Conservation (phyloP, 2,888 invertebrate species). For the Epistrophella euchroma region DNA sequence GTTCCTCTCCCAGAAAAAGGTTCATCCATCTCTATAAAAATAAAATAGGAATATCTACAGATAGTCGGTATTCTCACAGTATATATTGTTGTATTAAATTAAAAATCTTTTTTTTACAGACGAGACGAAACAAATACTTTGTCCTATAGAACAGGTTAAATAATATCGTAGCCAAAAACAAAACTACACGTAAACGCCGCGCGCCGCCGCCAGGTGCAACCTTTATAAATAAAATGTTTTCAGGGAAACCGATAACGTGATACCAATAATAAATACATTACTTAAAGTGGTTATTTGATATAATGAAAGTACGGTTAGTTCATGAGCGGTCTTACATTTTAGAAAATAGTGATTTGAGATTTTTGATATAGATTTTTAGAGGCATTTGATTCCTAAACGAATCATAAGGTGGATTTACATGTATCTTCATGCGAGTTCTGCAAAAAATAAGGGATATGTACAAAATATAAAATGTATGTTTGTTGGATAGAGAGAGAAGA, state of each 20-base stretch:
- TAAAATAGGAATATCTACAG: too few relatives aligned
- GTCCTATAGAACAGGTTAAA: slow-evolving; percentile 3
- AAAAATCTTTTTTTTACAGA: neutral
- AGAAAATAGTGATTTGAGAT: neutral
- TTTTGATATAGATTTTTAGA: neutral
- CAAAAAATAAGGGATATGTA: too few relatives aligned
- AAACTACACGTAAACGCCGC: slow-evolving; percentile 12
- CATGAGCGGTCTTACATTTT: slow-evolving; percentile 16
- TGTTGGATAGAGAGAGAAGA: too few relatives aligned
- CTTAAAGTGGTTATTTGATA: slow-evolving; percentile 24
- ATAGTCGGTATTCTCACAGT: neutral
- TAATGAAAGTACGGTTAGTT: slow-evolving; percentile 24
- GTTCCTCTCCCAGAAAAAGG: too few relatives aligned
- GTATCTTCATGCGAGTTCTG: too few relatives aligned
- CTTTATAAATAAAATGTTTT: slow-evolving; percentile 28
- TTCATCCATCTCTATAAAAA: too few relatives aligned
- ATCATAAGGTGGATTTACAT: too few relatives aligned
- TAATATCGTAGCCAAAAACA: slow-evolving; percentile 18
- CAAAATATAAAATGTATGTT: too few relatives aligned
- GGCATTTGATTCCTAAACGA: too few relatives aligned
- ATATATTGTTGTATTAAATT: too few relatives aligned
- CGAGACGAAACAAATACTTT: neutral
- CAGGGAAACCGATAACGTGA: slow-evolving; percentile 38
- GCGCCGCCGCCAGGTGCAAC: slow-evolving; percentile 5
- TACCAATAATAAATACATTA: slow-evolving; percentile 30